These are phyloP conservation scores for Trematomus loennbergii DNA, from an alignment of 2,113 vertebrate genomes.

Conservation along the genomic window DNA sequence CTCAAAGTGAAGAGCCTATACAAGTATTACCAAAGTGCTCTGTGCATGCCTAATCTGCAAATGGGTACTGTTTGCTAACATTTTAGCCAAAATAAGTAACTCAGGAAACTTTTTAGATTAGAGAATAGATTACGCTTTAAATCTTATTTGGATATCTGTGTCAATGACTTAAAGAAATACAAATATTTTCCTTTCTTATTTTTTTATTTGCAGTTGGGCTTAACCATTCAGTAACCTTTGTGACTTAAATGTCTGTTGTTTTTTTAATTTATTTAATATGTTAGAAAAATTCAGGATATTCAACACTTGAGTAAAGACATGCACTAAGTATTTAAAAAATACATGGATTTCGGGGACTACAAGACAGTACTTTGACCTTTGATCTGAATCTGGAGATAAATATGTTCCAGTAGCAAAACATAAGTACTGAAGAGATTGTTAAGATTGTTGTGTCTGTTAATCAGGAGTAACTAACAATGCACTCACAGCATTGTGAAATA, in stretches of 20 bases:
- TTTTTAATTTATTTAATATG: too few relatives aligned
- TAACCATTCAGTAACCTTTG: too few relatives aligned
- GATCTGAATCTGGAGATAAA: background rate
- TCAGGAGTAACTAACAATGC: background rate
- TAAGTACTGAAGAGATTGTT: background rate
- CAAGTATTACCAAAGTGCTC: background rate
- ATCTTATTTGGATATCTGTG: too few relatives aligned
- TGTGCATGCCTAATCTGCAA: too few relatives aligned
- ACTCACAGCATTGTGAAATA: background rate
- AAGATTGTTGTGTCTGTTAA: background rate
- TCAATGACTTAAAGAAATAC: background rate
- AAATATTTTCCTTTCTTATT: background rate
- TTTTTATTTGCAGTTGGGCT: too few relatives aligned
- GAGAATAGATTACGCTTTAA: too few relatives aligned
- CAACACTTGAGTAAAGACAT: background rate
- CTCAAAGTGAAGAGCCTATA: background rate
- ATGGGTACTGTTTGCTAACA: background rate
- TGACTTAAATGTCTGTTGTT: too few relatives aligned
- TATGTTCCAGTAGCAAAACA: background rate
- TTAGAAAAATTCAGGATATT: background rate
- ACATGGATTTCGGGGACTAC: too few relatives aligned
- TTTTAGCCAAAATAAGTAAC: background rate
- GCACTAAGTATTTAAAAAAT: too few relatives aligned
- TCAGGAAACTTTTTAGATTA: too few relatives aligned
- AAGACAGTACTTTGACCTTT: background rate